A percentile compares a stretch with the other conserved stretches of the same genome.
These are phyloP conservation scores for Panthera leo DNA, from an alignment of 2,113 vertebrate genomes.

Conservation along the genomic window DNA sequence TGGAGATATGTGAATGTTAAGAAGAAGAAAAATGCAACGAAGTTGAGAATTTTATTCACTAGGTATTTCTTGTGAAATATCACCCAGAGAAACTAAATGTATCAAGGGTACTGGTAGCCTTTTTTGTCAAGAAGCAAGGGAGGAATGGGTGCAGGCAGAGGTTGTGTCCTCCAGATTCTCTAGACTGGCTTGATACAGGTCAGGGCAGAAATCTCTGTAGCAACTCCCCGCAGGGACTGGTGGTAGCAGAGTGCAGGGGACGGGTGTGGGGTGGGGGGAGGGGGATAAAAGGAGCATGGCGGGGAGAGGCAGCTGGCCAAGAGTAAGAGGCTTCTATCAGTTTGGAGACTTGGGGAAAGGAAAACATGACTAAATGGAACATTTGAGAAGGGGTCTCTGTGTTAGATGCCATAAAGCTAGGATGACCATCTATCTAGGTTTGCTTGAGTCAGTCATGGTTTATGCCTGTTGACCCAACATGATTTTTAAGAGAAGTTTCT, in stretches of 20 bases:
- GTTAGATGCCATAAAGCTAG: background rate
- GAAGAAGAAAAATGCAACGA: constrained; percentile 15
- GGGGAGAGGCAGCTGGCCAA: background rate
- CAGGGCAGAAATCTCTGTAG: background rate
- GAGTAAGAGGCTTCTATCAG: background rate
- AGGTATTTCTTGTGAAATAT: constrained; percentile 10
- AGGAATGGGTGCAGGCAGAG: background rate
- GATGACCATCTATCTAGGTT: background rate
- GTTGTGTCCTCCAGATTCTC: background rate
- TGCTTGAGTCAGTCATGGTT: background rate
- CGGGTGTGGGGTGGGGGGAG: background rate
- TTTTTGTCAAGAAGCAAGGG: background rate
- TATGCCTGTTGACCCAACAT: background rate
- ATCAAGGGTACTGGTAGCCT: background rate
- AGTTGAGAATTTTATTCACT: constrained; percentile 20
- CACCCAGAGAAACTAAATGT: background rate
- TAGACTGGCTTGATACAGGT: background rate
- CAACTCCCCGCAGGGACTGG: background rate
- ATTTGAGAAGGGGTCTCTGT: background rate
- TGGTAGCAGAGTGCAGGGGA: background rate
- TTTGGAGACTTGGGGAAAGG: background rate
- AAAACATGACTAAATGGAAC: background rate
- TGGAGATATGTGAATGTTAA: constrained; percentile 35
- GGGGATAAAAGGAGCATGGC: accelerated
- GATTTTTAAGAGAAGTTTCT: background rate